phyloP scores from a whole-genome alignment of 2,888 invertebrate species.

The Pollenia labialis region DNA sequence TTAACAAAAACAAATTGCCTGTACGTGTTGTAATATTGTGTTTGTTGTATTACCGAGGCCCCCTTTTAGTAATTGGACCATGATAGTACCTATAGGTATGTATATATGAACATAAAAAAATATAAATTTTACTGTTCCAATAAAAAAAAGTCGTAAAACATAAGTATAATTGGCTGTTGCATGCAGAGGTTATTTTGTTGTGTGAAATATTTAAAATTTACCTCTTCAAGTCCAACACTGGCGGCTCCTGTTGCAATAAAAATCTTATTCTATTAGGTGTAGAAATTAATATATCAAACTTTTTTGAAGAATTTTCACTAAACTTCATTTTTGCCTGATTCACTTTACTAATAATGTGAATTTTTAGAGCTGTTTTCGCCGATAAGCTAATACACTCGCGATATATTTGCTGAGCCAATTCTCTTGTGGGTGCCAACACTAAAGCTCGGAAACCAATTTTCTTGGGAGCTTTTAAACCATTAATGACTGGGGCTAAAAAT shows the following conservation, averaged over 20 bases:
- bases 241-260: slow-evolving; percentile 91
- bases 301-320: slow-evolving; percentile 88
- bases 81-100: too few relatives aligned
- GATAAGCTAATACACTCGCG: slow-evolving; percentile 91
- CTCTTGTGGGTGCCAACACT: slow-evolving; percentile 96
- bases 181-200: neutral
- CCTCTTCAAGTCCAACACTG: slow-evolving; percentile 89
- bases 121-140: neutral
- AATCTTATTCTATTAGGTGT: slow-evolving; percentile 97
- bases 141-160: neutral
- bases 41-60: too few relatives aligned
- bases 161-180: too few relatives aligned
- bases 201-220: slow-evolving; percentile 82
- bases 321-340: slow-evolving; percentile 90
- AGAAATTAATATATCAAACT: slow-evolving; percentile 95
- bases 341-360: slow-evolving; percentile 92
- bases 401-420: slow-evolving; percentile 95
- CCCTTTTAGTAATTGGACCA: too few relatives aligned
- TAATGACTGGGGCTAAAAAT: slow-evolving; percentile 94
- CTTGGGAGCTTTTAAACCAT: slow-evolving; percentile 88
- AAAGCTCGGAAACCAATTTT: slow-evolving; percentile 93
- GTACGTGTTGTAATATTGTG: too few relatives aligned
- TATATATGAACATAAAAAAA: too few relatives aligned
- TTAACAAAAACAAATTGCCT: too few relatives aligned
- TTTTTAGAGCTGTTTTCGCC: slow-evolving; percentile 89